phyloP scores from a whole-genome alignment of 2,888 invertebrate species.

The Girardia tigrina region DNA sequence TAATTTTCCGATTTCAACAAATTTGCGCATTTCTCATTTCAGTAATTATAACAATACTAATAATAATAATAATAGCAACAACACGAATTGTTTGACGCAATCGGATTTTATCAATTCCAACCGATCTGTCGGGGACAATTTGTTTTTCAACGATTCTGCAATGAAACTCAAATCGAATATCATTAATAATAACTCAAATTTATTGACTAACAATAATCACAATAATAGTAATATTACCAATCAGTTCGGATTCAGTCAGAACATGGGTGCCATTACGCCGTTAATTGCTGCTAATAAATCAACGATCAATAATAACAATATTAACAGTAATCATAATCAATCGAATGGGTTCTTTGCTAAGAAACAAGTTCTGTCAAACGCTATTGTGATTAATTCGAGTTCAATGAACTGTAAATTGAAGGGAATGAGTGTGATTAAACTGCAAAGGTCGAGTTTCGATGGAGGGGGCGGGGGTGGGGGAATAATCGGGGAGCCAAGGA shows the following conservation, averaged over 20 bases:
- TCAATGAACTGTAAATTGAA: background rate
- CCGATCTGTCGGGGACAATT: background rate
- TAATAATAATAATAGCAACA: no score
- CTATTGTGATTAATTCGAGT: slow-evolving; percentile 1
- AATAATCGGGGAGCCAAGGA: background rate
- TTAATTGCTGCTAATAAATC: background rate
- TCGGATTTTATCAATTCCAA: background rate
- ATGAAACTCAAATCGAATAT: background rate
- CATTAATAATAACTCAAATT: no score
- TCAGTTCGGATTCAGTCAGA: background rate
- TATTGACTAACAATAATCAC: no score
- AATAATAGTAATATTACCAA: no score
- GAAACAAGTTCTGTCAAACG: background rate
- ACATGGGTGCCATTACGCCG: background rate
- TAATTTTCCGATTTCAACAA: background rate
- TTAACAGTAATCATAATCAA: background rate
- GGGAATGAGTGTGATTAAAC: background rate
- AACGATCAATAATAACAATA: no score
- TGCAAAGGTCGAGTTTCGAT: background rate
- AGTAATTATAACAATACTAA: background rate
- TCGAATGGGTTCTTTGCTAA: background rate
- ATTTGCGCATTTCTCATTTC: background rate
- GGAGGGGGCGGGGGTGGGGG: no score
- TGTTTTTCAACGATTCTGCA: slow-evolving; percentile 9
- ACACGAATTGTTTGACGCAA: background rate